Evolutionary conservation across 2,888 invertebrate genomes (phyloP).

Genomic region (Callosobruchus maculatus): DNA sequence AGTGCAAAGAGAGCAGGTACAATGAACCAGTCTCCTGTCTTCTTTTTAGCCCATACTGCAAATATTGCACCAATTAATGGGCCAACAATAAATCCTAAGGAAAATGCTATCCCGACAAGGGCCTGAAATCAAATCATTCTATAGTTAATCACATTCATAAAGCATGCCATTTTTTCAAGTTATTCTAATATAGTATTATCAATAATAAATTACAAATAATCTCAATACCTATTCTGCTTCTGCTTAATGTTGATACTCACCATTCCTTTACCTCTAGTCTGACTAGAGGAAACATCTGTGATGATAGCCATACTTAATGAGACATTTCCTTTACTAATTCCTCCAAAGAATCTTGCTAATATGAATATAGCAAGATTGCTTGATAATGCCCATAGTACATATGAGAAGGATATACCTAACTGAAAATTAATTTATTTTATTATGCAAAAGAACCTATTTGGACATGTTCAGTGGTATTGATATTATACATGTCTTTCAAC

Average conservation of each 20-base stretch:
- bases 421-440: conserved; percentile 43
- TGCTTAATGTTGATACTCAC: conserved; percentile 49
- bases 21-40: conserved; percentile 70
- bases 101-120: conserved; percentile 95
- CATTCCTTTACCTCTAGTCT: conserved; percentile 91
- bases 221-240: not conserved
- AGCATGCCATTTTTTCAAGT: too few species aligned
- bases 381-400: conserved; percentile 86
- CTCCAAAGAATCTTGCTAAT: conserved; percentile 87
- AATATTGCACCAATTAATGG: conserved; percentile 92
- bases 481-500: too few species aligned
- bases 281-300: conserved; percentile 81
- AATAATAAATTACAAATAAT: not conserved
- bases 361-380: conserved; percentile 87
- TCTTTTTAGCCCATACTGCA: conserved; percentile 63
- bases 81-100: conserved; percentile 94
- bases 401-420: conserved; percentile 82
- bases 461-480: too few species aligned
- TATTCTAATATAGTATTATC: too few species aligned
- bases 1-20: conserved; percentile 77
- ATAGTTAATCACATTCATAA: not conserved
- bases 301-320: conserved; percentile 93
- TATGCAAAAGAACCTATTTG: too few species aligned
- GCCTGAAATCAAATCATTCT: conserved; percentile 61
- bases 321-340: conserved; percentile 95